These are phyloP conservation scores for Prunella strophiata DNA, from an alignment of 2,797 vertebrate species.

Conservation along the genomic window DNA sequence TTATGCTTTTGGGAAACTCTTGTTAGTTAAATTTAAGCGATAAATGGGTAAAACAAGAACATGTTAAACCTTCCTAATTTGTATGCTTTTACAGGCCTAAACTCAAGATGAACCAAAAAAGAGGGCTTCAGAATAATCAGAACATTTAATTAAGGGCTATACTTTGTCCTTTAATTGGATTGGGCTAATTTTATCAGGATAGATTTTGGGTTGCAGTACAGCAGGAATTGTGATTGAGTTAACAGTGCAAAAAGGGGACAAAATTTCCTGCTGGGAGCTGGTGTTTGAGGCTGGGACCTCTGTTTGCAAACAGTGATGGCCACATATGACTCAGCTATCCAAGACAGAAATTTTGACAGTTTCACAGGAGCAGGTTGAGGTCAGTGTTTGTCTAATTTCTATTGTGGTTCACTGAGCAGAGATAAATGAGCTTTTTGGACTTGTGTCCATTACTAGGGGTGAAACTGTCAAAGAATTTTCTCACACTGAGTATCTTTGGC, in stretches of 20 bases:
- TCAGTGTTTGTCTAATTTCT: not conserved
- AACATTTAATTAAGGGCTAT: slow-evolving; percentile 63
- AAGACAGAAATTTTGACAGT: not conserved
- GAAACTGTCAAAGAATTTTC: not conserved
- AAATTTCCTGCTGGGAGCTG: not conserved
- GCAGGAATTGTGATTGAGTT: slow-evolving; percentile 14
- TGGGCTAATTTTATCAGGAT: slow-evolving; percentile 64
- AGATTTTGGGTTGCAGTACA: not conserved
- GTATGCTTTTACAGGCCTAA: slow-evolving; percentile 39
- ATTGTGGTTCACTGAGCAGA: not conserved
- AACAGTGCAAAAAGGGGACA: not conserved
- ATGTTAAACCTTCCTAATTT: not conserved
- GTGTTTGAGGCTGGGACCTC: not conserved
- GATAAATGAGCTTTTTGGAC: not conserved
- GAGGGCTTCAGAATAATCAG: slow-evolving; percentile 26
- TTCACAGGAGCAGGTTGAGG: not conserved
- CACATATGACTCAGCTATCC: not conserved
- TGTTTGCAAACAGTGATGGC: not conserved
- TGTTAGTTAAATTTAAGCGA: not conserved
- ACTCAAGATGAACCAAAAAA: slow-evolving; percentile 25
- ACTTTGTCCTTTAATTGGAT: slow-evolving; percentile 56
- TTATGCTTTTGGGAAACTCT: not conserved
- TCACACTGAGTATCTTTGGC: not conserved
- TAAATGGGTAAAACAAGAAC: not conserved
- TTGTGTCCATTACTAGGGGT: not conserved